Percentiles rank a stretch among this genome's conserved stretches.
Conservation (phyloP, 2,113 vertebrate species). For the Myotis brandtii region DNA sequence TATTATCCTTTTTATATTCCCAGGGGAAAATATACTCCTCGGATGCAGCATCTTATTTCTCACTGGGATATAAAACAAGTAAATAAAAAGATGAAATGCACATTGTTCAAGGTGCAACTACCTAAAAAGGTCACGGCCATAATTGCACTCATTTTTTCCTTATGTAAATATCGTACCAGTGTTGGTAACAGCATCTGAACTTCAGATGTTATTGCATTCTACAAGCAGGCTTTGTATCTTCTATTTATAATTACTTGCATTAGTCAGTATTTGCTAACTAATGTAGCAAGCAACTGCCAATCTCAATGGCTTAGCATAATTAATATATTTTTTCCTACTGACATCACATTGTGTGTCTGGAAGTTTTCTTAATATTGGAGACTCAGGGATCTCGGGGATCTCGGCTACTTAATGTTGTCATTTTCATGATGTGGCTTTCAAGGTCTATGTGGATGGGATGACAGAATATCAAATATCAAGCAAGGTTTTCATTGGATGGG, state of each 20-base stretch:
- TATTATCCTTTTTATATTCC: background rate
- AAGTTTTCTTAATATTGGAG: background rate
- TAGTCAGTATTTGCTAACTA: background rate
- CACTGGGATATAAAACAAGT: background rate
- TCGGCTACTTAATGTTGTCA: background rate
- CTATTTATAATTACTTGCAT: background rate
- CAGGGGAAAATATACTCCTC: background rate
- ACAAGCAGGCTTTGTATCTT: background rate
- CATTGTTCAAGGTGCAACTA: background rate
- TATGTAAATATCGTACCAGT: background rate
- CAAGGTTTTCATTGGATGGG: background rate
- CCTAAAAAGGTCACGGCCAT: background rate
- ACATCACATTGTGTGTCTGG: background rate
- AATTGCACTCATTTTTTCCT: background rate
- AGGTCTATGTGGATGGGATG: background rate
- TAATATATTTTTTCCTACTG: background rate
- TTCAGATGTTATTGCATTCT: background rate
- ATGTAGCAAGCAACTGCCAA: background rate
- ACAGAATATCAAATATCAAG: background rate
- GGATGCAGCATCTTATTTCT: background rate
- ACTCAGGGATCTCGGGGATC: background rate
- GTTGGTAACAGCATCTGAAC: background rate
- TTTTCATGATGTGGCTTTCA: background rate
- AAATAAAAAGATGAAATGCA: background rate
- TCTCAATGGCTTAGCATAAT: background rate